Percentiles rank a stretch among this genome's conserved stretches.
phyloP scores from a whole-genome alignment of 2,888 invertebrate genomes.

The Pandemis heparana region DNA sequence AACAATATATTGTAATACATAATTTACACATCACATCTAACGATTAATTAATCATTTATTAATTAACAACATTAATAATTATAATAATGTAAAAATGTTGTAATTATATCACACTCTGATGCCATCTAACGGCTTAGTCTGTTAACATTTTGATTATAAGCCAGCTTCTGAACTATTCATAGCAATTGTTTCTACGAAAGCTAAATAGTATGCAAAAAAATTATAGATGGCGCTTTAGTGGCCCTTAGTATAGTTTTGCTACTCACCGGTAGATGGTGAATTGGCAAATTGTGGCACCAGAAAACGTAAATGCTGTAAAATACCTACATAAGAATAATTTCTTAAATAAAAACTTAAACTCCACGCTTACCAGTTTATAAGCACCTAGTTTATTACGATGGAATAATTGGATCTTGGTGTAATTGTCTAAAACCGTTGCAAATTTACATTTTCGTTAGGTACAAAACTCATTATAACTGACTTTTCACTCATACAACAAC shows the following conservation, averaged over 20 bases:
- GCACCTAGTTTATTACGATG: not conserved
- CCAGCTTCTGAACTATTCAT: not conserved
- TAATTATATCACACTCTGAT: not conserved
- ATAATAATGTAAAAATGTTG: not conserved
- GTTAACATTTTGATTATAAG: not conserved
- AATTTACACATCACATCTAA: too few species aligned
- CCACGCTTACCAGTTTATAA: too few species aligned
- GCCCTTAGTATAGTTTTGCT: constrained; percentile 1
- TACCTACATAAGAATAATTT: too few species aligned
- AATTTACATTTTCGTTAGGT: not conserved
- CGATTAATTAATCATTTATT: too few species aligned
- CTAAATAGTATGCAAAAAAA: not conserved
- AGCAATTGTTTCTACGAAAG: not conserved
- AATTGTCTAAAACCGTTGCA: not conserved
- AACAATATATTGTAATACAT: too few species aligned
- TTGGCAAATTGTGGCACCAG: not conserved
- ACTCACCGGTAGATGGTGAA: constrained; percentile 33
- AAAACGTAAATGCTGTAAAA: not conserved
- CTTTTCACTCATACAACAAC: not conserved
- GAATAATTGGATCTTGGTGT: not conserved
- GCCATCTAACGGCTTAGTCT: constrained; percentile 3
- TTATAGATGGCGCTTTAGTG: not conserved
- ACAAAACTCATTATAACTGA: not conserved
- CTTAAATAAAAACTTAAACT: too few species aligned
- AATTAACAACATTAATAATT: too few species aligned